Evolutionary conservation across 2,113 vertebrate genomes (phyloP).

Genomic region (Cryptomyrus ogoouensis): DNA sequence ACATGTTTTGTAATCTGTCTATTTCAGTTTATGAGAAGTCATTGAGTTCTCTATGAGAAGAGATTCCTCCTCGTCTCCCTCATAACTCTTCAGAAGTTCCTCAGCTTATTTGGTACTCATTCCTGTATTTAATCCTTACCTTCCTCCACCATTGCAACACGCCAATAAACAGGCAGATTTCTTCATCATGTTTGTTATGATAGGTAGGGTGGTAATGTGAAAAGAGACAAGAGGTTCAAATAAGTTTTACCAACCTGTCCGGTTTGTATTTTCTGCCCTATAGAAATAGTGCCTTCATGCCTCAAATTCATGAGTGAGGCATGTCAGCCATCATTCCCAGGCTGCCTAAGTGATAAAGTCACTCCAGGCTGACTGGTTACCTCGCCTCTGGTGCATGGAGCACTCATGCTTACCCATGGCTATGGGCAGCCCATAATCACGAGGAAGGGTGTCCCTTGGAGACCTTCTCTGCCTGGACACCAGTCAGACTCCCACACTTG

Average conservation of each 20-base stretch:
- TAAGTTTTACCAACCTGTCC: neutral
- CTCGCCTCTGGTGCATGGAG: too few relatives aligned
- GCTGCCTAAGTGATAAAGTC: neutral
- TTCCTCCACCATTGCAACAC: neutral
- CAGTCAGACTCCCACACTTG: neutral
- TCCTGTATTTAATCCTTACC: neutral
- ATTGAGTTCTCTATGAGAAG: too few relatives aligned
- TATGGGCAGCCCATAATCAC: too few relatives aligned
- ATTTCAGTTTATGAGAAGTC: too few relatives aligned
- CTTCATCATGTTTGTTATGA: neutral
- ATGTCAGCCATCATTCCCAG: neutral
- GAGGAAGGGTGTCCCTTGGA: neutral
- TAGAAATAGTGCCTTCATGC: too few relatives aligned
- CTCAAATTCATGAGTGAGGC: neutral
- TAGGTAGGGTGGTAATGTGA: neutral
- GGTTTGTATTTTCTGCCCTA: neutral
- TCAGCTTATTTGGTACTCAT: too few relatives aligned
- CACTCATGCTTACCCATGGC: too few relatives aligned
- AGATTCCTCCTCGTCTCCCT: too few relatives aligned
- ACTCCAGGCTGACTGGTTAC: neutral
- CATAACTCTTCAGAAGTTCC: neutral
- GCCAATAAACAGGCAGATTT: neutral
- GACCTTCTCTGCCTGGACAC: neutral
- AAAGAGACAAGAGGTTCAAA: neutral
- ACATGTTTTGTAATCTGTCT: too few relatives aligned